Conservation (phyloP, 2,797 vertebrate genomes). For the Heteromormyrus szaboi region DNA sequence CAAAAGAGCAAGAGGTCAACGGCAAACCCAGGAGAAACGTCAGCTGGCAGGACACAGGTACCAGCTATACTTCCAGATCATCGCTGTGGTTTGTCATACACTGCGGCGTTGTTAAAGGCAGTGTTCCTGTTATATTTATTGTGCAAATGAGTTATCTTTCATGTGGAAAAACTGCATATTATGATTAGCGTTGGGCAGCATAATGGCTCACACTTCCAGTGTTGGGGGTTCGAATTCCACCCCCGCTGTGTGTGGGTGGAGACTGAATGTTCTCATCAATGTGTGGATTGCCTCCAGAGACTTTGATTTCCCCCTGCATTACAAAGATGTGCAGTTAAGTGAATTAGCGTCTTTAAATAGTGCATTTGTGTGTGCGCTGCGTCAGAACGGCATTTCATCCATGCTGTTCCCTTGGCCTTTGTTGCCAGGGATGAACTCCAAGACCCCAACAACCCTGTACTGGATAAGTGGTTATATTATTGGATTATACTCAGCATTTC, state of each 20-base stretch:
- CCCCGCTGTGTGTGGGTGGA: neutral
- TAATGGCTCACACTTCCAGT: conserved; percentile 47
- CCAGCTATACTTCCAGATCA: conserved; percentile 9
- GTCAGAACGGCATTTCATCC: neutral
- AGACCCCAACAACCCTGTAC: neutral
- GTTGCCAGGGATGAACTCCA: neutral
- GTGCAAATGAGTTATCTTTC: neutral
- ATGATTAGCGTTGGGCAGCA: neutral
- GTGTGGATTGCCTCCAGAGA: neutral
- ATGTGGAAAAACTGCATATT: conserved; percentile 1
- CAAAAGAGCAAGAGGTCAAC: conserved; percentile 59
- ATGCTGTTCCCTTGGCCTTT: neutral
- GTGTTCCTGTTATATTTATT: neutral
- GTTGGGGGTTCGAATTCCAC: neutral
- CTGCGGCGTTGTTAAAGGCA: neutral
- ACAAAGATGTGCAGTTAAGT: neutral
- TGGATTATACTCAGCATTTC: neutral
- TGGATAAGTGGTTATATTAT: neutral
- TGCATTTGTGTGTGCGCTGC: neutral
- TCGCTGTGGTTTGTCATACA: neutral
- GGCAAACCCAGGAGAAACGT: conserved; percentile 73
- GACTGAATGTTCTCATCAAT: neutral
- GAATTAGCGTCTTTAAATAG: neutral
- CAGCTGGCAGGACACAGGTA: conserved; percentile 84
- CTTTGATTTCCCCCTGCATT: neutral